Base-by-base conservation (phyloP, 2,888 invertebrate genomes). In the Lepidonotus clava region DNA sequence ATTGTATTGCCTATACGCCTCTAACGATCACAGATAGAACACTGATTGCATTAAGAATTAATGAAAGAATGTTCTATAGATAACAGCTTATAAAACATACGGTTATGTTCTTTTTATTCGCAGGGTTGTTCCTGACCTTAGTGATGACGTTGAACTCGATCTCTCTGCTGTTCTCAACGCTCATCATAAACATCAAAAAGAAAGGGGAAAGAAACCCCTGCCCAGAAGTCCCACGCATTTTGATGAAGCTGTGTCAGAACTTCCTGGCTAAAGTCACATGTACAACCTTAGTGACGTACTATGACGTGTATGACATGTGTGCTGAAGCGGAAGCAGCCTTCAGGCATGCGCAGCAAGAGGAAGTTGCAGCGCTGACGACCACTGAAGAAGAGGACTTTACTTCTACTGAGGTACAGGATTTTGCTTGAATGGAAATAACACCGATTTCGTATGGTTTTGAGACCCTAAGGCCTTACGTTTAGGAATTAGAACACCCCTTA, bases 101-200 rank as follows among this genome's bases (percentile, higher is more conserved):
- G n/a, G n/a, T n/a, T n/a, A n/a, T n/a, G n/a, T n/a, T 34, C 67
- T 67, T 61, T 18, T 24, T 83, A 18, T 41, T 90, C 90, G 2
- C 90, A 93, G 93, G 93, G 67, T 90, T 93, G 18, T 93, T 93
- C 85, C 90, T 94, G 67, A 90, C 93, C 41, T 89, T 93, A 85
- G 93, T 94, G 56, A 94, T 94, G 93, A 93, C 94, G 0, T 89
- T 94, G 85, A 94, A 94, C 90, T 92, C 93, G 87, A 90, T 93
- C 28, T 94, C 94, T 0, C 90, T 94, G 80, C 92, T 94, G 86
- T 92, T 92, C 89, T 93, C 94, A 34, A 94, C 94, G 0, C 87
- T 93, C 6, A 91, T 93, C 21, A 93, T 94, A 91, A 93, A 93
- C 89, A 91, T 94, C 56, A 93, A 93, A 88, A 92, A 92, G 87